phyloP scores from a whole-genome alignment of 2,888 invertebrate species.

The Petrolisthes cinctipes region DNA sequence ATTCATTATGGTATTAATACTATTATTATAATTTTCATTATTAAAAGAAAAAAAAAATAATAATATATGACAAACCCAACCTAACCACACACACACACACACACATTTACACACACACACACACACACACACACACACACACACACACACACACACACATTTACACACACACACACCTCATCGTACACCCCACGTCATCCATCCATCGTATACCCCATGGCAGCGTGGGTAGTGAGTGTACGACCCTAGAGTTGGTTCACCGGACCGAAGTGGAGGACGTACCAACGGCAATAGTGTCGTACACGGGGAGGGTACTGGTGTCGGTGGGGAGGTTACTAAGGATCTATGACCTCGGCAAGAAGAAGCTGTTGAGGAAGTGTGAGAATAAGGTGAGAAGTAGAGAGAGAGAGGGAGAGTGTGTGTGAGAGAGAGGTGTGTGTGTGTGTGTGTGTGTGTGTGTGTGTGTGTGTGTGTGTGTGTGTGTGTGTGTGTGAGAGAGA shows the following conservation, averaged over 20 bases:
- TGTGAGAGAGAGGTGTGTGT: no score
- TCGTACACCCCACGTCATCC: no score
- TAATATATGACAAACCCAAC: no score
- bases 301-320: slow-evolving; percentile 90
- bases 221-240: slow-evolving; percentile 76
- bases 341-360: slow-evolving; percentile 95
- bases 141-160: no score
- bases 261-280: slow-evolving; percentile 94
- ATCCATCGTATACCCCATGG: not conserved
- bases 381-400: slow-evolving; percentile 83
- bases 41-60: no score
- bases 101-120: no score
- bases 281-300: slow-evolving; percentile 88
- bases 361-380: slow-evolving; percentile 95
- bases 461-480: no score
- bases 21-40: no score
- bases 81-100: no score
- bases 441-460: not conserved
- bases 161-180: no score
- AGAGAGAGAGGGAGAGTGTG: not conserved
- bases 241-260: slow-evolving; percentile 90
- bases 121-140: no score
- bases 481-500: not conserved
- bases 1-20: no score
- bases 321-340: slow-evolving; percentile 90